Conservation (phyloP, 2,113 vertebrate genomes). For the Odontesthes bonariensis region DNA sequence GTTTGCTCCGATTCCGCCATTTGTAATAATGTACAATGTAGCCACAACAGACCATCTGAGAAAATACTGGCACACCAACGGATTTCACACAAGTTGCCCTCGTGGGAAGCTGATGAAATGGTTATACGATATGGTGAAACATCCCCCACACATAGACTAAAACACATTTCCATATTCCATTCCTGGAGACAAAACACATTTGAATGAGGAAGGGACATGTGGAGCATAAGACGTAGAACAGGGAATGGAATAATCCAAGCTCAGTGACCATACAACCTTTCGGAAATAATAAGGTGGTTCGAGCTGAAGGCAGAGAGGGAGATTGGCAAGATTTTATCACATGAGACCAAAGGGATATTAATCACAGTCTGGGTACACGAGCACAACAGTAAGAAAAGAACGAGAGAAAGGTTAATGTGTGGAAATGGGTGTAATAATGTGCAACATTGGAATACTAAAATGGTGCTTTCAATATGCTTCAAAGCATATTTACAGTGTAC, state of each 20-base stretch:
- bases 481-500: conserved; percentile 43
- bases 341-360: conserved; percentile 71
- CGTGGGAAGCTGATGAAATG: conserved; percentile 63
- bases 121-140: conserved; percentile 53
- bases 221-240: conserved; percentile 44
- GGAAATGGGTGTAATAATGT: conserved; percentile 67
- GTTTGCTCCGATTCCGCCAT: conserved; percentile 21
- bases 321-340: conserved; percentile 78
- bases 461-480: conserved; percentile 56
- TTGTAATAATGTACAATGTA: conserved; percentile 35
- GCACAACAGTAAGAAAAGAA: conserved; percentile 56
- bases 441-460: conserved; percentile 63
- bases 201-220: conserved; percentile 63
- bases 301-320: conserved; percentile 59
- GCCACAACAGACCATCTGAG: conserved; percentile 35
- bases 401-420: conserved; percentile 73
- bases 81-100: conserved; percentile 36
- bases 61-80: conserved; percentile 40
- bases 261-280: conserved; percentile 73
- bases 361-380: conserved; percentile 61
- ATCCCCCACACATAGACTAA: conserved; percentile 51
- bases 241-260: conserved; percentile 74
- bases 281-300: conserved; percentile 73
- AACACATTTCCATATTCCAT: conserved; percentile 76
- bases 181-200: conserved; percentile 65